A percentile compares a stretch with the other conserved stretches of the same genome.
phyloP scores from a whole-genome alignment of 2,113 vertebrate species.

The Stegastes partitus region DNA sequence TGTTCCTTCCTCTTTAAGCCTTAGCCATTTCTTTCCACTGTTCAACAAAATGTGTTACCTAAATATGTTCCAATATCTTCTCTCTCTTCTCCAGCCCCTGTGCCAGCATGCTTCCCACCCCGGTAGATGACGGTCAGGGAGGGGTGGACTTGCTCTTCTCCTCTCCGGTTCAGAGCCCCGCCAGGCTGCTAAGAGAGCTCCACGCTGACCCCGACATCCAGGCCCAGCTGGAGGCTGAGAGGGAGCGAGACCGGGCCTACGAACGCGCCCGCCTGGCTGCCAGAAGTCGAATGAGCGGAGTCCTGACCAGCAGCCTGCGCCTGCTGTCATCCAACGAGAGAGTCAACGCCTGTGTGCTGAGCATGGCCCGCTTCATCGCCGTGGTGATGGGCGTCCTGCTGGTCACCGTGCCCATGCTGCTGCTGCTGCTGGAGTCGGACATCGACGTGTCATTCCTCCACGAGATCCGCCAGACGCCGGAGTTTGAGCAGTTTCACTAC shows the following conservation, averaged over 20 bases:
- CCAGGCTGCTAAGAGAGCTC: conserved; percentile 89
- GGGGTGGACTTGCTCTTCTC: conserved; percentile 94
- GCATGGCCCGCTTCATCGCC: conserved; percentile 90
- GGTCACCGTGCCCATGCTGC: conserved; percentile 83
- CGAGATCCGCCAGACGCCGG: conserved; percentile 97
- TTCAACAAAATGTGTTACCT: background rate
- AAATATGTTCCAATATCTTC: conserved; percentile 1
- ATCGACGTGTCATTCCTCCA: conserved; percentile 97
- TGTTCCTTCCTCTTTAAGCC: too few relatives aligned
- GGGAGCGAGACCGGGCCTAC: conserved; percentile 89
- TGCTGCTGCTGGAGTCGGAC: conserved; percentile 96
- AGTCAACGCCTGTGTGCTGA: conserved; percentile 91
- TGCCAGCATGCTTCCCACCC: conserved; percentile 94
- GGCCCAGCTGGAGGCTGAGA: conserved; percentile 91
- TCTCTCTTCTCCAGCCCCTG: conserved; percentile 85
- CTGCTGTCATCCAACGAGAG: conserved; percentile 89
- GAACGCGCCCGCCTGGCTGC: conserved; percentile 89
- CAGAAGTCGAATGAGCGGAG: conserved; percentile 72
- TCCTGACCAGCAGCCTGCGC: conserved; percentile 87
- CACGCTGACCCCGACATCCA: conserved; percentile 92
- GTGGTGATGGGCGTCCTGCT: conserved; percentile 88
- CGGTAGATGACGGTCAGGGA: conserved; percentile 89
- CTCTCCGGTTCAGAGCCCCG: conserved; percentile 89
- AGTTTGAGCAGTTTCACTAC: conserved; percentile 98
- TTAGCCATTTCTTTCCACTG: background rate